Evolutionary conservation across 1,140 invertebrate species (phyloP), one percentile per base, ranked within the genome.

Genomic region (Varroa destructor): DNA sequence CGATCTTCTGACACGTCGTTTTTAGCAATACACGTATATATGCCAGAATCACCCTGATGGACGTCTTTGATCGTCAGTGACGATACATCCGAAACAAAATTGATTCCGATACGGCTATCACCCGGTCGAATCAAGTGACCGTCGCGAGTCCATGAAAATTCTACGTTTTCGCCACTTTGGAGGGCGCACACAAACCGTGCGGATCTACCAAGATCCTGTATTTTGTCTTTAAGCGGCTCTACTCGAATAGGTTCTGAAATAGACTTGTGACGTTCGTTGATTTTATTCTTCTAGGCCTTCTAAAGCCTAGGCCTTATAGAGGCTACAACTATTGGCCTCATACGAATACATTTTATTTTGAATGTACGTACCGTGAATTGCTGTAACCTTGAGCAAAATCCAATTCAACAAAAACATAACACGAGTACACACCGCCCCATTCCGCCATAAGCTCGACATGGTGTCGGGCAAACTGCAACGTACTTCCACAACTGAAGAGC

Each of bases 21-120:
- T 37, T 67, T 67, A 14, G 40, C 61, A 67, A 67, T 40, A 37
- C 61, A 67, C 40, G 61, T 67, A 37, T 67, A 67, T 4, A 40
- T 14, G 1, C 61, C 61, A 1, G 61, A 40, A 40, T 67, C 61
- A 46, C 40, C 40, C 37, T 67, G 61, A 8, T 40, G 61, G 10
- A 67, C 61, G 12, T 40, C 40, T 67, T 8, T 67, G 14, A 67
- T 12, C 12, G 61, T 67, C 36, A 67, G 46, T 40, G 61, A 67
- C 1, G 61, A 67, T 10, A 67, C 61, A 12, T 40, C 61, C 4
- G 61, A 40, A 12, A 67, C 14, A 43, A 67, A 12, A 51, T 51
- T 67, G 10, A 67, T 67, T 4, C 46, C 46, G n/a, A 67, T 67
- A 5, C 12, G 14, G 8, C 46, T 8, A 51, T 67, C 46, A 67